These are phyloP conservation scores for Dorcus parallelipipedus DNA, from an alignment of 2,888 invertebrate genomes.

Conservation along the genomic window DNA sequence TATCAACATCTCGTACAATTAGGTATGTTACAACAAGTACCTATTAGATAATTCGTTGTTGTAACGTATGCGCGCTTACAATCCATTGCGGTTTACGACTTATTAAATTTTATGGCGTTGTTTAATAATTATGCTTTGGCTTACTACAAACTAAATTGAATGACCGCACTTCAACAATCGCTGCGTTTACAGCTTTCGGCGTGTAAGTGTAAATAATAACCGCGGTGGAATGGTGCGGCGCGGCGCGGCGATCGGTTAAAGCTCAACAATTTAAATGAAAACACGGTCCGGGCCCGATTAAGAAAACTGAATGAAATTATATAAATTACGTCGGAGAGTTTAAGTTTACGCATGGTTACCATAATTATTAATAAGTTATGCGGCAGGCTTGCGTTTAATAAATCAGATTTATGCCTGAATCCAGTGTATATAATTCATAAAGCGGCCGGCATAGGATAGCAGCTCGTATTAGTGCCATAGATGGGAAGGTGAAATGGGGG, in stretches of 20 bases:
- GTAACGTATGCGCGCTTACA: too few relatives aligned
- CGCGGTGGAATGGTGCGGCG: too few relatives aligned
- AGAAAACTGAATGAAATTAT: background rate
- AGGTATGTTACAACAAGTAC: too few relatives aligned
- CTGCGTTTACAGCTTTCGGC: too few relatives aligned
- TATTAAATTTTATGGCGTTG: too few relatives aligned
- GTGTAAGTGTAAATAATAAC: too few relatives aligned
- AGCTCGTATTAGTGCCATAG: background rate
- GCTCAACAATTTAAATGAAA: background rate
- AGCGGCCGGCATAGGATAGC: conserved; percentile 15
- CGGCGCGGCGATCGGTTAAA: background rate
- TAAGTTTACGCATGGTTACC: conserved; percentile 3
- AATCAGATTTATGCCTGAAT: conserved; percentile 26
- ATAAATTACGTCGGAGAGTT: conserved; percentile 1
- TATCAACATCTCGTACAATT: too few relatives aligned
- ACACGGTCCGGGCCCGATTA: background rate
- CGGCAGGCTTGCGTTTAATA: conserved; percentile 20
- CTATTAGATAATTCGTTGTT: too few relatives aligned
- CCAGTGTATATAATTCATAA: conserved; percentile 25
- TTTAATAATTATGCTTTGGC: too few relatives aligned
- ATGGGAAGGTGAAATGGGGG: conserved; percentile 11
- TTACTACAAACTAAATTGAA: too few relatives aligned
- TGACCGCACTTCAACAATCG: too few relatives aligned
- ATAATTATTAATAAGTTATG: conserved; percentile 3
- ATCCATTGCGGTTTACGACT: too few relatives aligned